Percentiles rank a stretch among this genome's conserved stretches.
These are phyloP conservation scores for Strigamia maritima DNA, from an alignment of 2,888 invertebrate species.

Conservation along the genomic window DNA sequence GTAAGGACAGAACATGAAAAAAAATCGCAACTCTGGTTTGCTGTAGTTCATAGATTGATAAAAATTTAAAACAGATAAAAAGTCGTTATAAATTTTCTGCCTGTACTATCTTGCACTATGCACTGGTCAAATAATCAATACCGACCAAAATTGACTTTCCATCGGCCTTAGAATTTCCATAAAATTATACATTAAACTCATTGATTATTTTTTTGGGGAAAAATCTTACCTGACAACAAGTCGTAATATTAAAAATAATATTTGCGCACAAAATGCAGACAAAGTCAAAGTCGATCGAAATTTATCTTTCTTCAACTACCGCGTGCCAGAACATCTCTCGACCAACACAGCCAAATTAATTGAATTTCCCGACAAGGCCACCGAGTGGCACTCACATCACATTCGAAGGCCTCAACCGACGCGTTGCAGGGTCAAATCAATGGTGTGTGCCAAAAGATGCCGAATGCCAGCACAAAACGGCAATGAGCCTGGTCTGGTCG, in stretches of 20 bases:
- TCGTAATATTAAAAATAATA: not conserved
- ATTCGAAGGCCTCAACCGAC: not conserved
- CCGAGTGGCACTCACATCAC: constrained; percentile 29
- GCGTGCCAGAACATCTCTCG: not conserved
- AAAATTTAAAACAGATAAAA: too few species aligned
- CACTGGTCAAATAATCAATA: too few species aligned
- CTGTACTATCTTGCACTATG: too few species aligned
- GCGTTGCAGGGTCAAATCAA: constrained; percentile 34
- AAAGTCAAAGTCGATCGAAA: not conserved
- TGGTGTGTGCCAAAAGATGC: constrained; percentile 1
- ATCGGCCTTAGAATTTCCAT: too few species aligned
- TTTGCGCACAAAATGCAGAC: not conserved
- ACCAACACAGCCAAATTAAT: constrained; percentile 26
- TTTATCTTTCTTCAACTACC: not conserved
- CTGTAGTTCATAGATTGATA: too few species aligned
- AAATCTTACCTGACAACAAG: too few species aligned
- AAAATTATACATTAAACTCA: too few species aligned
- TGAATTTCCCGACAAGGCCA: constrained; percentile 28
- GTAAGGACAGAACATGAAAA: too few species aligned
- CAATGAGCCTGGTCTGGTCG: constrained; percentile 1
- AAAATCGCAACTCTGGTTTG: too few species aligned
- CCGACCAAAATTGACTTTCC: too few species aligned
- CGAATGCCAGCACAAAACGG: constrained; percentile 17
- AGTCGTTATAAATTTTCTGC: too few species aligned
- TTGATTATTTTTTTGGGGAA: too few species aligned